phyloP scores from a whole-genome alignment of 2,888 invertebrate species.

The Athrips mouffetella region DNA sequence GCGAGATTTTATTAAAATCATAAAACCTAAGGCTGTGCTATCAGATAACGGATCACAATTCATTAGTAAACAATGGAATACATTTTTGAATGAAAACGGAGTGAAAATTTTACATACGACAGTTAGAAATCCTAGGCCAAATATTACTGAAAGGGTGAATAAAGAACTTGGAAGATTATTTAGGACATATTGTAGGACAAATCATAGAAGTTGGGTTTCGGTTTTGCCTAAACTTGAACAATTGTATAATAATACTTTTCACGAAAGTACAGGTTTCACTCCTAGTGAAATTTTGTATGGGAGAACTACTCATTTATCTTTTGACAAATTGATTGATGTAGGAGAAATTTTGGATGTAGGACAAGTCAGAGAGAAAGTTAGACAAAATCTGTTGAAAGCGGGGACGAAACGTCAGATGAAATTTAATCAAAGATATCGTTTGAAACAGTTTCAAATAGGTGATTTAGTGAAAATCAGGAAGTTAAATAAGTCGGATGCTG shows the following conservation, averaged over 20 bases:
- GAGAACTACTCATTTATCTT: neutral
- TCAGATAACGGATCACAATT: neutral
- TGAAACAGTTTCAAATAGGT: no score
- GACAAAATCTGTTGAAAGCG: slow-evolving; percentile 12
- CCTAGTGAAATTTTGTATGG: slow-evolving; percentile 22
- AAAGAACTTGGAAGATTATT: slow-evolving; percentile 26
- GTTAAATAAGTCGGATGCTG: no score
- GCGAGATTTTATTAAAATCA: neutral
- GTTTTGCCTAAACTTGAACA: slow-evolving; percentile 20
- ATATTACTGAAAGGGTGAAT: slow-evolving; percentile 25
- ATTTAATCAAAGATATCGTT: slow-evolving; percentile 17
- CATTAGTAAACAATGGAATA: neutral
- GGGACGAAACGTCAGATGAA: slow-evolving; percentile 2
- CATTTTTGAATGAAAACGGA: neutral
- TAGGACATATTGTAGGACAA: slow-evolving; percentile 22
- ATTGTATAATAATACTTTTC: slow-evolving; percentile 25
- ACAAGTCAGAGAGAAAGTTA: slow-evolving; percentile 6
- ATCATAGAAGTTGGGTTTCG: slow-evolving; percentile 24
- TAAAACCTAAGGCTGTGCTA: neutral
- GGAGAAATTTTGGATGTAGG: neutral
- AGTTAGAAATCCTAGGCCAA: slow-evolving; percentile 25
- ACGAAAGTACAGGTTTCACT: slow-evolving; percentile 24
- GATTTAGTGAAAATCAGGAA: slow-evolving; percentile 23
- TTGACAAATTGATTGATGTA: slow-evolving; percentile 8
- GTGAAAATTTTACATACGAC: slow-evolving; percentile 17